These are phyloP conservation scores for Trachythela sp. DNA, from an alignment of 64 coral and sea anemone genomes.

Conservation along the genomic window DNA sequence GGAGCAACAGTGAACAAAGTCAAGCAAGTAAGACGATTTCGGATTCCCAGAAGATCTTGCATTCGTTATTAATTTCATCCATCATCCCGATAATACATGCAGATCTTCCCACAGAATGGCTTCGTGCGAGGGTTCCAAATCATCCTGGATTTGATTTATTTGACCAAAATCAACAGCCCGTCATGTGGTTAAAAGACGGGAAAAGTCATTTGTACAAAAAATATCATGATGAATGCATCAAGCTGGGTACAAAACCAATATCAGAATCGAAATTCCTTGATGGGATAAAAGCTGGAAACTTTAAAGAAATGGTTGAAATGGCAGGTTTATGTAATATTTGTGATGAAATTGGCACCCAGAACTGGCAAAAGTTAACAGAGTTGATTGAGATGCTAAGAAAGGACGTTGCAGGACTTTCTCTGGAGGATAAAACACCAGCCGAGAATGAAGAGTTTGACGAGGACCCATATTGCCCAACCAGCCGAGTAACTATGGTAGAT, in stretches of 20 bases:
- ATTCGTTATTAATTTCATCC: slow-evolving; percentile 36
- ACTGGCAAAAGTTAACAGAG: slow-evolving; percentile 34
- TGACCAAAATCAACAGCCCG: slow-evolving; percentile 38
- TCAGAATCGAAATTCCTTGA: slow-evolving; percentile 17
- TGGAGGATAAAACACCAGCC: neutral
- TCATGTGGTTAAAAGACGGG: slow-evolving; percentile 46
- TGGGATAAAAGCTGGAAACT: too few relatives aligned
- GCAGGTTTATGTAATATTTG: too few relatives aligned
- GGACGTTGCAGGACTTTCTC: neutral
- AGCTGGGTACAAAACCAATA: slow-evolving; percentile 26
- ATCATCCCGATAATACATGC: slow-evolving; percentile 33
- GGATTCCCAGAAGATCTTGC: too few relatives aligned
- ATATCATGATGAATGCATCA: too few relatives aligned
- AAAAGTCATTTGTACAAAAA: slow-evolving; percentile 33
- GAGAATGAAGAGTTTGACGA: too few relatives aligned
- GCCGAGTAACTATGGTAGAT: neutral
- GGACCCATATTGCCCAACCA: neutral
- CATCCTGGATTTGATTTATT: too few relatives aligned
- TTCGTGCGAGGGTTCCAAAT: too few relatives aligned
- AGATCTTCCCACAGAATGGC: neutral
- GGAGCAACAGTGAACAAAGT: neutral
- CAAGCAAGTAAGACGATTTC: neutral
- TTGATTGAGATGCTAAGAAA: slow-evolving; percentile 11
- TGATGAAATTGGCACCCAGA: slow-evolving; percentile 40
- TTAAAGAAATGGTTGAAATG: too few relatives aligned